A percentile compares a stretch with the other conserved stretches of the same genome.
These are phyloP conservation scores for Lampris megalopsis DNA, from an alignment of 2,113 vertebrate species.

Conservation along the genomic window DNA sequence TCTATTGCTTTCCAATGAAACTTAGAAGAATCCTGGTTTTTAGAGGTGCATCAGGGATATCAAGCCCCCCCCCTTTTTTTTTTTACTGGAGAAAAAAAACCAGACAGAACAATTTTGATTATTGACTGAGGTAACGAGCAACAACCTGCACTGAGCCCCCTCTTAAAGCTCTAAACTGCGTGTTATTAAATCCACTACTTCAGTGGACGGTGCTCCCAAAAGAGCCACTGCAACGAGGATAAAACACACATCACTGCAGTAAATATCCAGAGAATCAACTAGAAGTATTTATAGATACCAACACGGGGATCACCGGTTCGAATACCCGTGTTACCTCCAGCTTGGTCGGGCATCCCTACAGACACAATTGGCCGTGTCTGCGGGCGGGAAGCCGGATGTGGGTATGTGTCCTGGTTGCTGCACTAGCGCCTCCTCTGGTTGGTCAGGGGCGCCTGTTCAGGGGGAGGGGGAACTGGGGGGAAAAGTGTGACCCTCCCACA, in stretches of 20 bases:
- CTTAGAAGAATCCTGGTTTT: background rate
- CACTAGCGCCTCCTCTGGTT: no score
- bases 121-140: constrained; percentile 39
- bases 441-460: no score
- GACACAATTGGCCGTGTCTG: no score
- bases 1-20: background rate
- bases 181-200: constrained; percentile 57
- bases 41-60: constrained; percentile 40
- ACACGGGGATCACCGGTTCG: no score
- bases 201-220: constrained; percentile 28
- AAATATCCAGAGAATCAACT: background rate
- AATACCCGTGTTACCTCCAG: no score
- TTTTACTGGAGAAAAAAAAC: constrained; percentile 18
- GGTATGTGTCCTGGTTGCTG: no score
- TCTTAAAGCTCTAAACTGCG: constrained; percentile 57
- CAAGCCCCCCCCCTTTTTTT: background rate
- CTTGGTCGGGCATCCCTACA: no score
- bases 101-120: constrained; percentile 50
- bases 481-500: no score
- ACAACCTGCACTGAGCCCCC: constrained; percentile 45
- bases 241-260: constrained; percentile 6
- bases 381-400: no score
- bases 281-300: background rate
- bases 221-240: constrained; percentile 15
- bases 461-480: no score